A percentile compares a stretch with the other conserved stretches of the same genome.
These are phyloP conservation scores for Pterocles orientalis DNA, from an alignment of 2,113 vertebrate species.

Conservation along the genomic window DNA sequence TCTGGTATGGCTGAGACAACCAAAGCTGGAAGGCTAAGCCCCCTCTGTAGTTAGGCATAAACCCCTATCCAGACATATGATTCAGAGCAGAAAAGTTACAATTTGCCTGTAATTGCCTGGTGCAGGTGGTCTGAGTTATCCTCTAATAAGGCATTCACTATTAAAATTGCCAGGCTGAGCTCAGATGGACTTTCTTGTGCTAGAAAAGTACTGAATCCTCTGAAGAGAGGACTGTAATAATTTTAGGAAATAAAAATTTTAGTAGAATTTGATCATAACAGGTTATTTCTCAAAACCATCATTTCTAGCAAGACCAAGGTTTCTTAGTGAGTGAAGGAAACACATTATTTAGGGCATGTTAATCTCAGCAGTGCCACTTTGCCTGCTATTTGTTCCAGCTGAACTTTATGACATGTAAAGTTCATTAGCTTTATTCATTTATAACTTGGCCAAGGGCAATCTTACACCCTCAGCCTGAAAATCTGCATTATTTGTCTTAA, in stretches of 20 bases:
- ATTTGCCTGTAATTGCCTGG: neutral
- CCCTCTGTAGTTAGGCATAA: neutral
- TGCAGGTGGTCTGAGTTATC: neutral
- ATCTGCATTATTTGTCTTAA: neutral
- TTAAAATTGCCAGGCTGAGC: neutral
- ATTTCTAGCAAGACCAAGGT: neutral
- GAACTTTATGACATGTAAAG: neutral
- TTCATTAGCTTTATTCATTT: neutral
- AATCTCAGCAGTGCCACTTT: neutral
- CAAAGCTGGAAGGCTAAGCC: neutral
- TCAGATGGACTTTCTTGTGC: neutral
- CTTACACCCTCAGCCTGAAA: neutral
- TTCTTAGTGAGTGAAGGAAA: neutral
- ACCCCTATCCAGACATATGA: neutral
- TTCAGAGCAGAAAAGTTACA: neutral
- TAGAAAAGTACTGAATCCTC: neutral
- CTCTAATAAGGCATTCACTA: neutral
- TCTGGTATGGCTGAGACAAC: neutral
- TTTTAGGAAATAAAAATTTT: neutral
- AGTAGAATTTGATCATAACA: neutral
- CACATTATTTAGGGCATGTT: neutral
- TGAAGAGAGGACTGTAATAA: neutral
- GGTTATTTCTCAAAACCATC: neutral
- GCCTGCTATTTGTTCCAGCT: neutral
- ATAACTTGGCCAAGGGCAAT: neutral